These are phyloP conservation scores for Clepsis dumicolana DNA, from an alignment of 2,888 invertebrate species.

Conservation along the genomic window DNA sequence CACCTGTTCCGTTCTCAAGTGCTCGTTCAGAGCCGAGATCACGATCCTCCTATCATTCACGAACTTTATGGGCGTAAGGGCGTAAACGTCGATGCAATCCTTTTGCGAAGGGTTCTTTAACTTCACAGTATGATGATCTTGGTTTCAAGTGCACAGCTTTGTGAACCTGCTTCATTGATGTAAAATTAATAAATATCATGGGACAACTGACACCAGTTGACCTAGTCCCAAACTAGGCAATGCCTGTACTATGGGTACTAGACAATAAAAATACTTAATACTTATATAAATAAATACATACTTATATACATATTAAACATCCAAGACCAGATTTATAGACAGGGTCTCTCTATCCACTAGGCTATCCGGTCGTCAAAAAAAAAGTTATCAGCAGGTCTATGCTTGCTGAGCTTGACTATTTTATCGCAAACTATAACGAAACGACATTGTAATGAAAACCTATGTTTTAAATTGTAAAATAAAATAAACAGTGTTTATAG, in stretches of 20 bases:
- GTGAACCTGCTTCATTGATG: neutral
- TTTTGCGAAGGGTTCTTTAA: neutral
- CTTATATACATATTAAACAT: too few relatives aligned
- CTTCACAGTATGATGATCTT: neutral
- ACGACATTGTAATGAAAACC: too few relatives aligned
- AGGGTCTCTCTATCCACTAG: too few relatives aligned
- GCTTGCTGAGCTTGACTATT: too few relatives aligned
- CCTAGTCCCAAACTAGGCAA: too few relatives aligned
- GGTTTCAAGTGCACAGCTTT: neutral
- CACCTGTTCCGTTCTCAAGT: conserved; percentile 67
- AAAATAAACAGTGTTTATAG: neutral
- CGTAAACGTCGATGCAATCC: conserved; percentile 15
- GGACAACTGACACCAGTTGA: too few relatives aligned
- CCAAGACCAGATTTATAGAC: too few relatives aligned
- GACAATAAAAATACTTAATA: too few relatives aligned
- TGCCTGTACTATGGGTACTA: too few relatives aligned
- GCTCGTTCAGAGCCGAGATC: conserved; percentile 62
- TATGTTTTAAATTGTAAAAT: neutral
- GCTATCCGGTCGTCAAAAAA: too few relatives aligned
- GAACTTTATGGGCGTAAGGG: conserved; percentile 31
- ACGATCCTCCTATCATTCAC: conserved; percentile 60
- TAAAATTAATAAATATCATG: neutral
- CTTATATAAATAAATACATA: too few relatives aligned
- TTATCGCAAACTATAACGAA: too few relatives aligned
- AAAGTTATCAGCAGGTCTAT: neutral